These are phyloP conservation scores for Nipponacmea schrenckii DNA, from an alignment of 2,888 invertebrate genomes.

Conservation along the genomic window DNA sequence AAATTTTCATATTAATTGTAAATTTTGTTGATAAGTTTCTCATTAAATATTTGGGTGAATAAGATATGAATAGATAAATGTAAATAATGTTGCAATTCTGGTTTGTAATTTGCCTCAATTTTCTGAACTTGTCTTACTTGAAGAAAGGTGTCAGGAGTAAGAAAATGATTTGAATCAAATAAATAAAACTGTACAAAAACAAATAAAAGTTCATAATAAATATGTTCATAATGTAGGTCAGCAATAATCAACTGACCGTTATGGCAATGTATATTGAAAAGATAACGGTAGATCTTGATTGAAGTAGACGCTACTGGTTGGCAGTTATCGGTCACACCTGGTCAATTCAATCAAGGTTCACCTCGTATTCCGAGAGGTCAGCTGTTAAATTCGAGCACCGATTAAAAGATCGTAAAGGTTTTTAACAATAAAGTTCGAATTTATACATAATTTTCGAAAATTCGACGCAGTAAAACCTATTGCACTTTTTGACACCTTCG, in stretches of 20 bases:
- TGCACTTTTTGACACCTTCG: conserved; percentile 5
- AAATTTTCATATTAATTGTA: no score
- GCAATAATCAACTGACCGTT: neutral
- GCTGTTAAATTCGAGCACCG: neutral
- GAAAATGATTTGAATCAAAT: neutral
- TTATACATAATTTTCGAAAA: no score
- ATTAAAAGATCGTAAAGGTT: no score
- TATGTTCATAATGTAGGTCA: neutral
- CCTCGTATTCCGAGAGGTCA: neutral
- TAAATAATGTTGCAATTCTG: no score
- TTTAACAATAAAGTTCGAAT: no score
- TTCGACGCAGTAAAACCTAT: conserved; percentile 10
- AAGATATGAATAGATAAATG: no score
- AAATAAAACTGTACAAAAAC: neutral
- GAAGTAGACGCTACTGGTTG: conserved; percentile 1
- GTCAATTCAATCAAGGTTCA: conserved; percentile 5
- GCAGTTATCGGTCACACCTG: conserved; percentile 5
- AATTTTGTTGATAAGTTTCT: no score
- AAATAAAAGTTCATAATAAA: conserved; percentile 2
- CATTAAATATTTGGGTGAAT: no score
- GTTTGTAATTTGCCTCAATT: no score
- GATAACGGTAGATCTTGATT: neutral
- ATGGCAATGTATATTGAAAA: neutral
- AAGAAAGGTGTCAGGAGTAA: no score
- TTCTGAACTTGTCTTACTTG: no score